Evolutionary conservation across 2,113 vertebrate species (phyloP).

Genomic region (western clawed frog (Xenopus tropicalis)): UCB_Xtro_10.0 CM004448.2:82566501-82567000

Average conservation of each 20-base stretch:
- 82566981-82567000: slow-evolving; percentile 1
- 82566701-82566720: not conserved
- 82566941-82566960: slow-evolving; percentile 44
- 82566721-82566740: not conserved
- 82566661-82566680: too few relatives aligned
- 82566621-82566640: too few relatives aligned
- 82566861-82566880: slow-evolving; percentile 49
- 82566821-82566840: slow-evolving; percentile 45
- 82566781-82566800: slow-evolving; percentile 17
- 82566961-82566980: not conserved
- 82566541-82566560: too few relatives aligned
- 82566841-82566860: slow-evolving; percentile 44
- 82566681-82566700: not conserved
- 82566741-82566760: slow-evolving; percentile 6
- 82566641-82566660: too few relatives aligned
- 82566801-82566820: slow-evolving; percentile 38
- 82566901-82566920: slow-evolving; percentile 45
- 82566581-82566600: too few relatives aligned
- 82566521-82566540: too few relatives aligned
- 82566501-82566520: too few relatives aligned
- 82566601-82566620: too few relatives aligned
- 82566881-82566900: slow-evolving; percentile 52
- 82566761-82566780: slow-evolving; percentile 8
- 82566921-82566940: slow-evolving; percentile 39
- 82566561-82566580: too few relatives aligned